A percentile compares a stretch with the other conserved stretches of the same genome.
Conservation (phyloP, 2,797 vertebrate genomes). For the Babyrousa celebensis region DNA sequence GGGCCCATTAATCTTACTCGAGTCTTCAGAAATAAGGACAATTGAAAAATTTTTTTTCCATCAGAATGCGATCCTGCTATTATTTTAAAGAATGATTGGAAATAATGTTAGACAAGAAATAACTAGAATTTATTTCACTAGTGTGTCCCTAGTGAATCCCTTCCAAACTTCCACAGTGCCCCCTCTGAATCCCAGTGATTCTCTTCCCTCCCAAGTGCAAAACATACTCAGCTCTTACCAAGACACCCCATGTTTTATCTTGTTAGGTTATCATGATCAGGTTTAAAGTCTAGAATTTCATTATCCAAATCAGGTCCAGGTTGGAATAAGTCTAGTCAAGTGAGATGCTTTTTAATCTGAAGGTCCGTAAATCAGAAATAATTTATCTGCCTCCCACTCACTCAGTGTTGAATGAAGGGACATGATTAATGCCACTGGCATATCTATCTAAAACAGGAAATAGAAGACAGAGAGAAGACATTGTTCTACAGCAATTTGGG, state of each 20-base stretch:
- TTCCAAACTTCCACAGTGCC: neutral
- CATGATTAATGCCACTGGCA: neutral
- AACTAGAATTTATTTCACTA: neutral
- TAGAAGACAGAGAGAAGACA: neutral
- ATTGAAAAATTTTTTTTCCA: neutral
- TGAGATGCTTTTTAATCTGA: slow-evolving; percentile 30
- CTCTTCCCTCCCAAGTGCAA: neutral
- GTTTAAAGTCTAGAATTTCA: slow-evolving; percentile 50
- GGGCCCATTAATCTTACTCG: neutral
- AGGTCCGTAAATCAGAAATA: slow-evolving; percentile 57
- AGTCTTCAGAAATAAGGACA: neutral
- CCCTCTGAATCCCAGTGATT: neutral
- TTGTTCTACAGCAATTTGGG: neutral
- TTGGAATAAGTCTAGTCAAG: slow-evolving; percentile 6
- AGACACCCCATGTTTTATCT: neutral
- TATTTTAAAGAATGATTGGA: slow-evolving; percentile 1
- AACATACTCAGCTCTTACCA: neutral
- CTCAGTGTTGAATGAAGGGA: neutral
- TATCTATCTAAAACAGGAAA: neutral
- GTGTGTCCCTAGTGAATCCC: neutral
- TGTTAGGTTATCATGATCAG: neutral
- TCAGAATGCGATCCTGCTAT: neutral
- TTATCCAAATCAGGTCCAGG: neutral
- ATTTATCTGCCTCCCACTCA: neutral
- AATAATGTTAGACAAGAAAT: neutral